phyloP scores from a whole-genome alignment of 2,888 invertebrate genomes.

The Synergus itoensis region DNA sequence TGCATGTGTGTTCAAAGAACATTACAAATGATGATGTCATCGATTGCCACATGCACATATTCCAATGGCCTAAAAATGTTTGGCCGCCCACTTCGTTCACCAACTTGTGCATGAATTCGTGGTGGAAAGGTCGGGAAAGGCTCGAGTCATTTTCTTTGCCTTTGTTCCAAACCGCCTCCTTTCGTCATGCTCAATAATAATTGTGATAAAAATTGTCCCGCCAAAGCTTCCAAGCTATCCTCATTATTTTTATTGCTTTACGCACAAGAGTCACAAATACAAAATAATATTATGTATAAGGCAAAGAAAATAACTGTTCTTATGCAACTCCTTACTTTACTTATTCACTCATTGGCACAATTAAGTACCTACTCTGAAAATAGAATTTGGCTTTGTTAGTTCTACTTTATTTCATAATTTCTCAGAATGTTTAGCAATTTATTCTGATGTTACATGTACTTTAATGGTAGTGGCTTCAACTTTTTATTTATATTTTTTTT shows the following conservation, averaged over 20 bases:
- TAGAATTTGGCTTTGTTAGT: neutral
- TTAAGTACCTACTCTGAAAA: neutral
- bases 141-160: conserved; percentile 7
- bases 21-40: conserved; percentile 37
- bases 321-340: neutral
- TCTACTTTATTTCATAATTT: conserved; percentile 3
- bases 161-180: conserved; percentile 24
- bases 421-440: neutral
- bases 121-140: conserved; percentile 2
- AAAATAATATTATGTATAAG: neutral
- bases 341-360: neutral
- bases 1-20: conserved; percentile 11
- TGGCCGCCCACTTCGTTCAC: conserved; percentile 30
- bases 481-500: neutral
- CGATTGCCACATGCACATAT: conserved; percentile 37
- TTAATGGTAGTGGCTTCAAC: neutral
- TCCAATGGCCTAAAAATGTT: conserved; percentile 38
- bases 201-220: conserved; percentile 7
- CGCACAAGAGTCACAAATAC: neutral
- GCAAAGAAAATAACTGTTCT: neutral
- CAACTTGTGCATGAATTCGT: neutral
- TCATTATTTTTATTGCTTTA: neutral
- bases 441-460: neutral
- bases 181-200: conserved; percentile 24
- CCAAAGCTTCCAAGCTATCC: neutral